A percentile compares a stretch with the other conserved stretches of the same genome.
Conservation (phyloP, 2,797 vertebrate species). For the Liasis olivaceus region DNA sequence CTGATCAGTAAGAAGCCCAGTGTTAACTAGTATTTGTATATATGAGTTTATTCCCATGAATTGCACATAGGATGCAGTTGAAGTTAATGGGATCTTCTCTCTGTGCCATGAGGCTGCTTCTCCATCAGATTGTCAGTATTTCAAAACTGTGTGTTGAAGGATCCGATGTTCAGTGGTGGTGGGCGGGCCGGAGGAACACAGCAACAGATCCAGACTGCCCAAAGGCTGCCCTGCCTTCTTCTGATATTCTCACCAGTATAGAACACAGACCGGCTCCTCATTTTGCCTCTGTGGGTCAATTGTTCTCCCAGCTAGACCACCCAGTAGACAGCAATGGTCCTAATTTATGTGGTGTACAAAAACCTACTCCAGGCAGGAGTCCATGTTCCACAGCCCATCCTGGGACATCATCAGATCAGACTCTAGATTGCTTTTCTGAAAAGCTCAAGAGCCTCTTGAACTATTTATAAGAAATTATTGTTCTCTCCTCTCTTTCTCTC, state of each 20-base stretch:
- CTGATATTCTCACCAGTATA: neutral
- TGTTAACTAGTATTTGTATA: neutral
- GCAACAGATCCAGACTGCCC: neutral
- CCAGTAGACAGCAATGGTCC: neutral
- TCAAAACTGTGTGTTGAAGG: neutral
- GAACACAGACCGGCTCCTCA: neutral
- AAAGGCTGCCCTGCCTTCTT: neutral
- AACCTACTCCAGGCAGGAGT: neutral
- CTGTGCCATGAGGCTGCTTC: neutral
- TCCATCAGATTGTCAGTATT: neutral
- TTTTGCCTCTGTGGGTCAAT: neutral
- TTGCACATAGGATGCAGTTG: neutral
- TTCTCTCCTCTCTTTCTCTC: neutral
- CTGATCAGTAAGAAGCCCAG: neutral
- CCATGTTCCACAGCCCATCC: neutral
- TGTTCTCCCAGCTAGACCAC: neutral
- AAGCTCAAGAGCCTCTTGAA: neutral
- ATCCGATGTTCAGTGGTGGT: neutral
- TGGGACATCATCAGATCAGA: accelerated
- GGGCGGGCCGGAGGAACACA: neutral
- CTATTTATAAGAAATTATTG: neutral
- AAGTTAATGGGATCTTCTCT: neutral
- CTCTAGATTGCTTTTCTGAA: neutral
- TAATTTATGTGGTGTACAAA: neutral
- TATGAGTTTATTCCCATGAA: neutral